Conservation (phyloP, 2,113 vertebrate species). For the Castor canadensis region DNA sequence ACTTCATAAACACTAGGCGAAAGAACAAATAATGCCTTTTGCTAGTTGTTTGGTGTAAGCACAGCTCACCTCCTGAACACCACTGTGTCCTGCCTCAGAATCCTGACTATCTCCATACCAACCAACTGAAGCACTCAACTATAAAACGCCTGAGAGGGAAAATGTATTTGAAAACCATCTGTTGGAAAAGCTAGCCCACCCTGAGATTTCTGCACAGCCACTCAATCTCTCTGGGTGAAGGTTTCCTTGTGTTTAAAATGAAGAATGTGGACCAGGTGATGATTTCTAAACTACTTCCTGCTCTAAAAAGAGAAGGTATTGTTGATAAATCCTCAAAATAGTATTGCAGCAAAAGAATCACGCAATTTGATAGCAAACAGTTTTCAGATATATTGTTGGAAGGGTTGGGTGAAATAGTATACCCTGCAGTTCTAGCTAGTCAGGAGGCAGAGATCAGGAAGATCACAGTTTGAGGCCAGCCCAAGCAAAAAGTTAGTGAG, state of each 20-base stretch:
- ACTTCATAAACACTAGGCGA: background rate
- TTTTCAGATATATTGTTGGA: background rate
- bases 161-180: background rate
- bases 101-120: background rate
- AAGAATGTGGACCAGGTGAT: background rate
- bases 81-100: background rate
- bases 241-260: background rate
- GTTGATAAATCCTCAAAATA: background rate
- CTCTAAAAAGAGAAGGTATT: background rate
- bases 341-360: background rate
- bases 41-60: background rate
- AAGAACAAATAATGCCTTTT: background rate
- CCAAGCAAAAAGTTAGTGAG: too few relatives aligned
- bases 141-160: background rate
- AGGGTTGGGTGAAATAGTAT: background rate
- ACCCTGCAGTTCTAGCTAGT: too few relatives aligned
- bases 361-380: background rate
- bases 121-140: background rate
- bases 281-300: background rate
- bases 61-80: background rate
- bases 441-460: too few relatives aligned
- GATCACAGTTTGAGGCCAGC: too few relatives aligned
- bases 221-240: background rate
- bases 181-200: background rate
- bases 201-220: background rate